Evolutionary conservation across 2,797 vertebrate genomes (phyloP).

Genomic region (Gymnothorax javanicus): DNA sequence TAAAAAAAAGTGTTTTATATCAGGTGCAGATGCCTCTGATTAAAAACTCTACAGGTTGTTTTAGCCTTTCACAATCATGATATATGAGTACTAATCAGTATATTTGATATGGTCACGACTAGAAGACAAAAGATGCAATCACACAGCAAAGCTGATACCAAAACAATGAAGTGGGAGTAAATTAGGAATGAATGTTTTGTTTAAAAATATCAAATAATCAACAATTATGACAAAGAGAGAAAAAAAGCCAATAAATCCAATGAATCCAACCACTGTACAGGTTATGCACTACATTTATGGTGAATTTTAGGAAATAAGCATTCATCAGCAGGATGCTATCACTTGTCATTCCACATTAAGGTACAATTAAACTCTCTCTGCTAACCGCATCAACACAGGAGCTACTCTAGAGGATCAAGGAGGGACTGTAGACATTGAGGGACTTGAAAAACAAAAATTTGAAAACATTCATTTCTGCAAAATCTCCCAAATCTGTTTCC

Average conservation of each 20-base stretch:
- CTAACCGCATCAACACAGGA: not conserved
- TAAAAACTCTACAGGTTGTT: no score
- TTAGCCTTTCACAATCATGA: no score
- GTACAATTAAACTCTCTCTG: constrained; percentile 10
- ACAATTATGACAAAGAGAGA: not conserved
- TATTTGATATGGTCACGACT: not conserved
- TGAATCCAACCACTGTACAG: no score
- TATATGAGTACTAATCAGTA: not conserved
- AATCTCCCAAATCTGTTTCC: not conserved
- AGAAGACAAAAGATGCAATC: not conserved
- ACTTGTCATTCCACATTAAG: constrained; percentile 2
- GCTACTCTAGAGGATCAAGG: not conserved
- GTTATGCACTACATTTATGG: constrained; percentile 2
- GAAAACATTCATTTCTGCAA: not conserved
- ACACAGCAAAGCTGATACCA: not conserved
- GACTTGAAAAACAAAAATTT: not conserved
- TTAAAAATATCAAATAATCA: constrained; percentile 17
- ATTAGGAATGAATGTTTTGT: not conserved
- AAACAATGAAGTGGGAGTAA: not conserved
- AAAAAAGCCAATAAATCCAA: not conserved
- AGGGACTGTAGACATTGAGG: not conserved
- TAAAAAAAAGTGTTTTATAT: not conserved
- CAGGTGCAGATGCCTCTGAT: not conserved
- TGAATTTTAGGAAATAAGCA: constrained; percentile 57
- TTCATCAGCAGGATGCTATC: constrained; percentile 68